Evolutionary conservation across 2,888 invertebrate genomes (phyloP).

Genomic region (Pollenia amentaria): DNA sequence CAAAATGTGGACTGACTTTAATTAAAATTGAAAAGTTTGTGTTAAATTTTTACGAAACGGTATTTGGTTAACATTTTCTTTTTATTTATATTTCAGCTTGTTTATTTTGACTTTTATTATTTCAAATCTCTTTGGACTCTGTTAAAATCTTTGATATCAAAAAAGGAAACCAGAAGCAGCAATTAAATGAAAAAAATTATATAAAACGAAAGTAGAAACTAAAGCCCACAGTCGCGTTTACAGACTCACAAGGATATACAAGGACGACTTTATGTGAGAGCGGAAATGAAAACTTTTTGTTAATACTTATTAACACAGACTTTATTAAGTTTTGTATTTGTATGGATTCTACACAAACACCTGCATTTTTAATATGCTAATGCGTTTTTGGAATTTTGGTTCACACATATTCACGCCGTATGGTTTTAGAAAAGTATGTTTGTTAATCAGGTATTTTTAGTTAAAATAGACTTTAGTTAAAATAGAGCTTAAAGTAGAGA

Average conservation of each 20-base stretch:
- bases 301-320: constrained; percentile 31
- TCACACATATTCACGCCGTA: no score
- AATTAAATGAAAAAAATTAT: background rate
- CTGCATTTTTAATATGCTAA: no score
- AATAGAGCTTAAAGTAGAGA: no score
- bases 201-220: background rate
- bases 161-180: background rate
- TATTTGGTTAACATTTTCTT: constrained; percentile 40
- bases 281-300: constrained; percentile 12
- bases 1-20: background rate
- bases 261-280: background rate
- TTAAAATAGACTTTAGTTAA: no score
- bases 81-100: constrained; percentile 10
- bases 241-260: background rate
- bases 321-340: background rate
- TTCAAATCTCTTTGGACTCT: constrained; percentile 19
- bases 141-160: constrained; percentile 6
- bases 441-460: no score
- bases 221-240: background rate
- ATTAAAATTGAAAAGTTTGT: constrained; percentile 36
- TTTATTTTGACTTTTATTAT: constrained; percentile 31
- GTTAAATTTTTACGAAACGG: constrained; percentile 7
- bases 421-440: no score
- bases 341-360: background rate
- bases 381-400: no score